Base-by-base conservation (phyloP, 2,797 vertebrate species). In the Xenopus petersii region DNA sequence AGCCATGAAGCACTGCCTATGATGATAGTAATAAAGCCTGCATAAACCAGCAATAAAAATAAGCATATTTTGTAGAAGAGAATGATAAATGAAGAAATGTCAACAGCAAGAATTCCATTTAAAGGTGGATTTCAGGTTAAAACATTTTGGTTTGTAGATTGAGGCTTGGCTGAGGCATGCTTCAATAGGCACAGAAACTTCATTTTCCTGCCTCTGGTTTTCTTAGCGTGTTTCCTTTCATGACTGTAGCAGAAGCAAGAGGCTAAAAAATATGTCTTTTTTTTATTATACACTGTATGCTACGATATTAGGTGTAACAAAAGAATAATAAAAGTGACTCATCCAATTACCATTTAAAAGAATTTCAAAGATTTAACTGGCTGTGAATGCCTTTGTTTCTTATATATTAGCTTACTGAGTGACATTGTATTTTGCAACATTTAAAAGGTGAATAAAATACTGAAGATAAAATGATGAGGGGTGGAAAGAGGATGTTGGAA, bases 291-390 rank as follows among this genome's bases (percentile, higher is more conserved):
- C 15, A 58, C 55, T 17, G 15, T 17, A 58, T 17, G 55, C 55
- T 58, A 58, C 12, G 1, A 16, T 63, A 2, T 36, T 36, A 63
- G 21, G 13, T 63, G 12, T 24, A 36, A 63, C 30, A 63, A 63
- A 63, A 36, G 30, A 36, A 33, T 42, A 15, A 24, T 30, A 30
- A 33, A 42, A 33, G 30, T 36, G 21, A 63, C 11, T 63, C 10
- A 63, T 63, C 30, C 30, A 36, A 63, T 63, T 63, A 63, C 26
- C 61, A 63, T 63, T 15, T 36, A 63, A 33, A 63, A 33, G 26
- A 63, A 26, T 12, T 63, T 36, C 13, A 36, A 63, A 12, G 13
- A 63, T 36, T 12, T 42, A 63, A 26, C 26, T 5, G 2, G 30
- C 26, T 63, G 11, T 58, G n/a, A n/a, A 17, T 58, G n/a, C 15